phyloP scores from a whole-genome alignment of 2,797 vertebrate species.

The Myotis myotis region DNA sequence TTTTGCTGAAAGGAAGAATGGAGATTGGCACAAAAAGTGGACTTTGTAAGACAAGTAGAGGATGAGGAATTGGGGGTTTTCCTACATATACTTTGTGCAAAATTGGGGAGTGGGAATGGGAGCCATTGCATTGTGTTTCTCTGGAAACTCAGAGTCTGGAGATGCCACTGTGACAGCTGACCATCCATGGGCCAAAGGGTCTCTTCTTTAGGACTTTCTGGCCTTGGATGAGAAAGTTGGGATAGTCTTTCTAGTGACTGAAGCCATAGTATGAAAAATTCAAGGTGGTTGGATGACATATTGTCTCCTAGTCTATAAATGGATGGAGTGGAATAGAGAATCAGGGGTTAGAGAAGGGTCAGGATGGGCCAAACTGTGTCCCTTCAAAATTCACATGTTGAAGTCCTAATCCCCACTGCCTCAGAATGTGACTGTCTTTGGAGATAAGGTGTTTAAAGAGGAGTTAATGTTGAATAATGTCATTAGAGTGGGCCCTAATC shows the following conservation, averaged over 20 bases:
- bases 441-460: not conserved
- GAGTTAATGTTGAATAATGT: not conserved
- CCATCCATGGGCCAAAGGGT: not conserved
- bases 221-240: not conserved
- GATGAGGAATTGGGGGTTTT: not conserved
- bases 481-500: not conserved
- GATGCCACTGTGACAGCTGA: not conserved
- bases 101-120: not conserved
- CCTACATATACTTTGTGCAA: not conserved
- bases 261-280: not conserved
- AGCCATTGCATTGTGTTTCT: not conserved
- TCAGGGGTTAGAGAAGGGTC: not conserved
- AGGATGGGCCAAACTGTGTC: not conserved
- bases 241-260: not conserved
- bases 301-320: not conserved
- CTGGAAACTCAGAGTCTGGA: not conserved
- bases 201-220: not conserved
- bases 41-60: conserved; percentile 44
- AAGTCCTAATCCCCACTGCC: not conserved
- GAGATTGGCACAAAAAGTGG: not conserved
- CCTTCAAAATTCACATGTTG: not conserved
- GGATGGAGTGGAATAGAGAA: not conserved
- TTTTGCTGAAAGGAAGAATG: conserved; percentile 37
- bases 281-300: not conserved
- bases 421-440: not conserved